phyloP scores from a whole-genome alignment of 2,888 invertebrate genomes.

The Melolontha melolontha region DNA sequence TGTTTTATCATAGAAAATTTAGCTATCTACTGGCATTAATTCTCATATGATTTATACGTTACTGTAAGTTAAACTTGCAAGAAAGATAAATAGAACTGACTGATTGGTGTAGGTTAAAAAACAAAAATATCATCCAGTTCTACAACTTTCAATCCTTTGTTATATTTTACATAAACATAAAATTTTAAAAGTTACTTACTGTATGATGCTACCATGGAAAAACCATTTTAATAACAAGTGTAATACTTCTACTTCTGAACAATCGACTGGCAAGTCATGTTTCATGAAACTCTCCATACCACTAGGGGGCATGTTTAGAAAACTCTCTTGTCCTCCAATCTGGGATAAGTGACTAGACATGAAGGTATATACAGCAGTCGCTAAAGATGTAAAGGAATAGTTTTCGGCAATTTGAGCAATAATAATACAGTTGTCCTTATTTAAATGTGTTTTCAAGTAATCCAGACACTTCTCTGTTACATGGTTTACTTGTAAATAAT shows the following conservation, averaged over 20 bases:
- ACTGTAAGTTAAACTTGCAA: too few species aligned
- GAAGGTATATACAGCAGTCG: constrained; percentile 73
- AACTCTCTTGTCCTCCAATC: constrained; percentile 72
- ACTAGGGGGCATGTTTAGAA: constrained; percentile 71
- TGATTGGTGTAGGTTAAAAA: too few species aligned
- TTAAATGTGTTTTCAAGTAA: constrained; percentile 75
- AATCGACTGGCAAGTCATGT: constrained; percentile 78
- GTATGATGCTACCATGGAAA: constrained; percentile 62
- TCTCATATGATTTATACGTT: too few species aligned
- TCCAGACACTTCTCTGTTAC: constrained; percentile 76
- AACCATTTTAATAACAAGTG: constrained; percentile 73
- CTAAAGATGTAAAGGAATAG: constrained; percentile 72
- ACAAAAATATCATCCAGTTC: too few species aligned
- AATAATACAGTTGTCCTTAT: constrained; percentile 79
- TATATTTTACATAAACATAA: too few species aligned
- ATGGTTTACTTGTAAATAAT: constrained; percentile 73
- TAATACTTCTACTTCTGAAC: constrained; percentile 73
- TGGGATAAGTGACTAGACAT: constrained; percentile 74
- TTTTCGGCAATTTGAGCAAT: constrained; percentile 77
- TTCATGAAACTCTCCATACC: constrained; percentile 73
- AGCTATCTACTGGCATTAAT: too few species aligned
- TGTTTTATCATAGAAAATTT: too few species aligned
- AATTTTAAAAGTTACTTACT: constrained; percentile 54
- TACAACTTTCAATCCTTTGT: too few species aligned
- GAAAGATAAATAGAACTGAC: too few species aligned